Evolutionary conservation across 2,113 vertebrate genomes (phyloP).

Genomic region (Chaetura pelagica): DNA sequence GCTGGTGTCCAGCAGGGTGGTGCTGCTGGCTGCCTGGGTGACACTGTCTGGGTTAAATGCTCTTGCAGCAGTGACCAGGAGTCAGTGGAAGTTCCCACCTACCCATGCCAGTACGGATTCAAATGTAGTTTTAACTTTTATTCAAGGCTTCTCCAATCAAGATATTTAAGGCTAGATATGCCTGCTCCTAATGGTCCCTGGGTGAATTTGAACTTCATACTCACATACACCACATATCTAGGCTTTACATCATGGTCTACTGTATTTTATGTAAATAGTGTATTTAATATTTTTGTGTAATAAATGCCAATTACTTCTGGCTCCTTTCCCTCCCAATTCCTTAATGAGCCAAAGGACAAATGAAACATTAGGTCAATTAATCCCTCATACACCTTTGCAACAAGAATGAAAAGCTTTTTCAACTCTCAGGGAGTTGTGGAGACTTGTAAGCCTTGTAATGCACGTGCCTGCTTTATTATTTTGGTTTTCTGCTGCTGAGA

Average conservation of each 20-base stretch:
- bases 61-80: neutral
- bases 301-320: neutral
- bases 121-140: fast-evolving
- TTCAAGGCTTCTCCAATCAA: no score
- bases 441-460: neutral
- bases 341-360: neutral
- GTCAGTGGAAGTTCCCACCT: neutral
- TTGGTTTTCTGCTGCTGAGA: neutral
- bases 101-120: fast-evolving
- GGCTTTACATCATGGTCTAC: neutral
- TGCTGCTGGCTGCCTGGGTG: neutral
- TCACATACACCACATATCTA: neutral
- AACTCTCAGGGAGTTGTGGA: neutral
- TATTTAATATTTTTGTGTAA: neutral
- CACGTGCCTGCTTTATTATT: neutral
- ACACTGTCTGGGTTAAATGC: neutral
- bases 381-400: neutral
- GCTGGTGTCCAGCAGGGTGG: neutral
- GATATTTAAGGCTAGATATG: fast-evolving
- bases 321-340: neutral
- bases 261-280: neutral
- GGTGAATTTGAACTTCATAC: neutral
- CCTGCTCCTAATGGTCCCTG: neutral
- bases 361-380: neutral
- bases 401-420: neutral